These are phyloP conservation scores for Dromococcyx pavoninus DNA, from an alignment of 2,797 vertebrate species.

Conservation along the genomic window DNA sequence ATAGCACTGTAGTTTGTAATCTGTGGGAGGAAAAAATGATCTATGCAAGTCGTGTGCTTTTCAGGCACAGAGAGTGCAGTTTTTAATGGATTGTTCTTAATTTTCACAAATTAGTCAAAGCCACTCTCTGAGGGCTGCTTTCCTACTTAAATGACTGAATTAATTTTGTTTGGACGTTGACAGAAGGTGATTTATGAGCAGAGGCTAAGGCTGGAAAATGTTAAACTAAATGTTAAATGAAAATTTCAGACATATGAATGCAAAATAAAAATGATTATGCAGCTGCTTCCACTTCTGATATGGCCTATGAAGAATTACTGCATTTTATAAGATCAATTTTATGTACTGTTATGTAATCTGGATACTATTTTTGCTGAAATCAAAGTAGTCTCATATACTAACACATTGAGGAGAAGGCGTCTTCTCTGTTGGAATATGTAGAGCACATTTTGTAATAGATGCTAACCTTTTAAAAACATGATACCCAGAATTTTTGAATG, in stretches of 20 bases:
- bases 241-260: not conserved
- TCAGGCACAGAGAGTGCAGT: not conserved
- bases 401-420: not conserved
- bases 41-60: not conserved
- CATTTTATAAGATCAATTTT: not conserved
- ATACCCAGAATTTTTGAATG: slow-evolving; percentile 71
- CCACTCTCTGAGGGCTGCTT: not conserved
- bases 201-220: not conserved
- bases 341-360: slow-evolving; percentile 1
- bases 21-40: not conserved
- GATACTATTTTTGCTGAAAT: slow-evolving; percentile 39
- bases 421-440: not conserved
- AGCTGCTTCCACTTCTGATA: not conserved
- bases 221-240: not conserved
- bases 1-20: not conserved
- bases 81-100: not conserved
- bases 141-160: not conserved
- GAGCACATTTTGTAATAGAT: slow-evolving; percentile 33
- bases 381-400: not conserved
- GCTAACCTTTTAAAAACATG: slow-evolving; percentile 60
- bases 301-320: not conserved
- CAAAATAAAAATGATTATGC: not conserved
- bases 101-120: not conserved
- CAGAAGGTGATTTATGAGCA: not conserved
- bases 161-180: not conserved